These are phyloP conservation scores for Conus ventricosus DNA, from an alignment of 1,140 invertebrate species.

Conservation along the genomic window DNA sequence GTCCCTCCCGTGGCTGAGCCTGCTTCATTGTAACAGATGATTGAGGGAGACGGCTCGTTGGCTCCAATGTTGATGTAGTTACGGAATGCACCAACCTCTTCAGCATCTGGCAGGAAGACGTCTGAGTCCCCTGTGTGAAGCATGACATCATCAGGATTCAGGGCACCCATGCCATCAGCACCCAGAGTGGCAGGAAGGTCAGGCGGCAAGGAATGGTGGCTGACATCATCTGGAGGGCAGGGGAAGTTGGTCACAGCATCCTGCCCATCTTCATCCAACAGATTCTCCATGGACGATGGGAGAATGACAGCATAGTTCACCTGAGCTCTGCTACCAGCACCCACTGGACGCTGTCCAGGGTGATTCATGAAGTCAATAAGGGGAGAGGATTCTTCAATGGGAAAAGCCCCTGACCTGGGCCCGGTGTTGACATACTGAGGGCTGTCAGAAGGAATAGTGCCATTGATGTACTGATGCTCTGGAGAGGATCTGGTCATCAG, in stretches of 20 bases:
- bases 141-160: neutral
- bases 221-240: neutral
- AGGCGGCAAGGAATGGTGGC: conserved; percentile 39
- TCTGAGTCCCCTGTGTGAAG: conserved; percentile 39
- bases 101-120: conserved; percentile 49
- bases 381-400: conserved; percentile 51
- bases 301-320: conserved; percentile 66
- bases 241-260: conserved; percentile 40
- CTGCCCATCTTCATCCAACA: conserved; percentile 40
- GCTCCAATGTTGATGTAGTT: conserved; percentile 60
- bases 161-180: neutral
- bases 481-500: conserved; percentile 2
- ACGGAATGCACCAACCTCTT: conserved; percentile 38
- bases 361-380: conserved; percentile 56
- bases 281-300: conserved; percentile 58
- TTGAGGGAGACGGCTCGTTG: conserved; percentile 35
- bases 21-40: neutral
- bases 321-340: conserved; percentile 22
- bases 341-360: conserved; percentile 27
- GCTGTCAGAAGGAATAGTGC: conserved; percentile 33
- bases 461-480: conserved; percentile 58
- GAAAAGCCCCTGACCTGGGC: conserved; percentile 29
- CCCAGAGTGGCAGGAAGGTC: conserved; percentile 23
- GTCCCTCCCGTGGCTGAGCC: neutral
- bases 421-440: conserved; percentile 64